Percentiles rank a stretch among this genome's conserved stretches.
Evolutionary conservation across 1,140 invertebrate genomes (phyloP).

Genomic region (Camponotus pennsylvanicus): DNA sequence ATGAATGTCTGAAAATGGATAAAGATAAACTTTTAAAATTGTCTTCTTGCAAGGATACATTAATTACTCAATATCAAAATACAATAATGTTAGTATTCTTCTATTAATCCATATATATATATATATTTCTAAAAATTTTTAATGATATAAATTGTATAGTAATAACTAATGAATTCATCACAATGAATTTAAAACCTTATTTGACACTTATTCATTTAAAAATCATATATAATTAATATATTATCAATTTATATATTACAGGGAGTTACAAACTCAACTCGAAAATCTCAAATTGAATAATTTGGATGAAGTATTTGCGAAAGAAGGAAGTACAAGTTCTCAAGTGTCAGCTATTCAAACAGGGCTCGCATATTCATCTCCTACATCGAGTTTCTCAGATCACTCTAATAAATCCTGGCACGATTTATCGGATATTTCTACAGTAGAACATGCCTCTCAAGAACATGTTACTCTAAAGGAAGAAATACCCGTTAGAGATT

Average conservation of each 20-base stretch:
- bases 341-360: constrained; percentile 65
- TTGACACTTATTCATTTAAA: neutral
- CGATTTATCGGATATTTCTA: constrained; percentile 67
- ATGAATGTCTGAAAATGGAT: constrained; percentile 71
- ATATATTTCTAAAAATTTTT: neutral
- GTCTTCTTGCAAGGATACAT: constrained; percentile 69
- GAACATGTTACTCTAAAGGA: neutral
- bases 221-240: neutral
- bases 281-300: constrained; percentile 56
- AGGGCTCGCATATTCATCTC: constrained; percentile 69
- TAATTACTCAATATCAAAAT: constrained; percentile 65
- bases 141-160: neutral
- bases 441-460: neutral
- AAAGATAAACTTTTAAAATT: constrained; percentile 73
- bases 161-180: neutral
- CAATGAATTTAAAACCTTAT: neutral
- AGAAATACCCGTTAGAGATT: constrained; percentile 55
- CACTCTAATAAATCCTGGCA: constrained; percentile 65
- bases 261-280: constrained; percentile 73
- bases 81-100: constrained; percentile 71
- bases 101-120: neutral
- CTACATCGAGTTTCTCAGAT: constrained; percentile 65
- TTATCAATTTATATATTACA: constrained; percentile 46
- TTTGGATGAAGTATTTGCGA: constrained; percentile 58
- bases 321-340: constrained; percentile 48